phyloP scores from a whole-genome alignment of 2,888 invertebrate genomes.

The Aspidiotus rigidus region DNA sequence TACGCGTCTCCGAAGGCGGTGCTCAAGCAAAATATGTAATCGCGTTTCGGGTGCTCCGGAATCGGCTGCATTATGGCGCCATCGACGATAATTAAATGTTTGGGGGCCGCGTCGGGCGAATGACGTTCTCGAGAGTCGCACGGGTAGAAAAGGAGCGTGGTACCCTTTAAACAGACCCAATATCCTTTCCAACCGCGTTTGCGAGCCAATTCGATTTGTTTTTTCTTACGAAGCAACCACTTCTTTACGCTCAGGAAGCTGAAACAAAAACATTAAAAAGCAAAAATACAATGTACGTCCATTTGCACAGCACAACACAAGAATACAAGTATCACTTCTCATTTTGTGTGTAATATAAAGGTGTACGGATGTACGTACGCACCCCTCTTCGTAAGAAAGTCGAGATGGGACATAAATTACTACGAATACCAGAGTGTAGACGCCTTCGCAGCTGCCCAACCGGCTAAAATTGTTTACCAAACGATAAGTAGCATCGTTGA shows the following conservation, averaged over 20 bases:
- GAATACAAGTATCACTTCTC: too few species aligned
- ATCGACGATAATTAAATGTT: conserved; percentile 91
- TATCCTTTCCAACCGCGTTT: conserved; percentile 97
- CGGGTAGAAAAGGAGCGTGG: conserved; percentile 89
- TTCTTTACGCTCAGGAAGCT: conserved; percentile 97
- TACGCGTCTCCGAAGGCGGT: conserved; percentile 97
- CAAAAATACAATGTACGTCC: conserved; percentile 2
- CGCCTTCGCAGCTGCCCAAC: too few species aligned
- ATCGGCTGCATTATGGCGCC: conserved; percentile 97
- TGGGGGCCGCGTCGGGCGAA: conserved; percentile 84
- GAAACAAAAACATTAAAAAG: conserved; percentile 41
- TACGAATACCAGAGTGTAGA: background rate
- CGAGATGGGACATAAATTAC: background rate
- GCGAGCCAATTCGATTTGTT: conserved; percentile 89
- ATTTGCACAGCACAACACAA: background rate
- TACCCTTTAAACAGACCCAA: conserved; percentile 96
- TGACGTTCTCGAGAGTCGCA: conserved; percentile 79
- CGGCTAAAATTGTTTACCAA: too few species aligned
- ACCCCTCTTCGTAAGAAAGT: background rate
- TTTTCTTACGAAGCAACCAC: conserved; percentile 92
- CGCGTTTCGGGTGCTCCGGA: conserved; percentile 96
- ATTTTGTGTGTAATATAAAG: background rate
- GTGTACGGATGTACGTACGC: background rate
- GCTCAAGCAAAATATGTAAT: conserved; percentile 95
- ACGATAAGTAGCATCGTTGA: too few species aligned